Conservation (phyloP, 1,140 invertebrate genomes). For the Doryteuthis pealeii region DNA sequence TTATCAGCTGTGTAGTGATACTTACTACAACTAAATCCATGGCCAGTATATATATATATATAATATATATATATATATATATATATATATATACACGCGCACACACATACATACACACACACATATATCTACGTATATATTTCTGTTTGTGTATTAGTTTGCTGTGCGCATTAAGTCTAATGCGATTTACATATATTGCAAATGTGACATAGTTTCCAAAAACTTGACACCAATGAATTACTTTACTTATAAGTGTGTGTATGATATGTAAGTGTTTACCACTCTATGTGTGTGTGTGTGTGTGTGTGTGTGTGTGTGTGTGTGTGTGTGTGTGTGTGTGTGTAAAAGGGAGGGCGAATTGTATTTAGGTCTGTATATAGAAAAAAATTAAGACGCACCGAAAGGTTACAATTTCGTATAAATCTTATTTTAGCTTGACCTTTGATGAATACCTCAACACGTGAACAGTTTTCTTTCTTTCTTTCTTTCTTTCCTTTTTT, state of each 20-base stretch:
- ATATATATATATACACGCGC: background rate
- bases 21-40: too few relatives aligned
- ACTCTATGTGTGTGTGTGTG: background rate
- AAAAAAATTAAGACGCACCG: conserved; percentile 2
- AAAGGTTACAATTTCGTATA: too few relatives aligned
- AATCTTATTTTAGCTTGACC: too few relatives aligned
- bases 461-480: too few relatives aligned
- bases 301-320: background rate
- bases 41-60: background rate
- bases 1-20: too few relatives aligned
- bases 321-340: background rate
- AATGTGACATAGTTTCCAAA: too few relatives aligned
- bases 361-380: conserved; percentile 18
- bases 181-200: too few relatives aligned
- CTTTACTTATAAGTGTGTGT: background rate
- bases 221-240: too few relatives aligned
- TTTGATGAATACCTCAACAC: too few relatives aligned
- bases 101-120: background rate
- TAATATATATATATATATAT: background rate
- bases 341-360: background rate
- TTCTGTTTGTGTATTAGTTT: background rate
- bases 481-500: too few relatives aligned
- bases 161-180: too few relatives aligned
- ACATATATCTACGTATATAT: background rate
- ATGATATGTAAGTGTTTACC: background rate